These are phyloP conservation scores for Smutsia gigantea DNA, from an alignment of 2,797 vertebrate species.

Conservation along the genomic window DNA sequence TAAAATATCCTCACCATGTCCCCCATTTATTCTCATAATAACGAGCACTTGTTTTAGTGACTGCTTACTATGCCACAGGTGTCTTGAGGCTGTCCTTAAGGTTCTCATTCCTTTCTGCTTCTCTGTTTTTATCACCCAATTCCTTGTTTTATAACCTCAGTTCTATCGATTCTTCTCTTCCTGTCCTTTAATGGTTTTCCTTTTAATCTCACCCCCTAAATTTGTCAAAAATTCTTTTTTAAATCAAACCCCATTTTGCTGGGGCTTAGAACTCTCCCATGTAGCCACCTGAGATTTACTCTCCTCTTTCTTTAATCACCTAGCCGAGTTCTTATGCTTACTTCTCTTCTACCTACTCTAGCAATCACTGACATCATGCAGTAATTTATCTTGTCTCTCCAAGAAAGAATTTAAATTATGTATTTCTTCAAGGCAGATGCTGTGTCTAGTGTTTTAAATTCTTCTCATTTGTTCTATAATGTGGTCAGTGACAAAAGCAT, in stretches of 20 bases:
- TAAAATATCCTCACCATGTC: not conserved
- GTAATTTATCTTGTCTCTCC: slow-evolving; percentile 60
- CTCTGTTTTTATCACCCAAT: not conserved
- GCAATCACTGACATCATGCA: not conserved
- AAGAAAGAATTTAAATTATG: slow-evolving; percentile 52
- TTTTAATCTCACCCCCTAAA: not conserved
- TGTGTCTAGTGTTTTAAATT: slow-evolving; percentile 64
- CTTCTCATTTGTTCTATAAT: slow-evolving; percentile 60
- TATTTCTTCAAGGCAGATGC: slow-evolving; percentile 51
- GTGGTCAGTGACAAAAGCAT: slow-evolving; percentile 65
- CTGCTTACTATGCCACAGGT: not conserved
- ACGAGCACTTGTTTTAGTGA: not conserved
- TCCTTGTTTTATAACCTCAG: slow-evolving; percentile 3
- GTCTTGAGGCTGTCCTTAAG: not conserved
- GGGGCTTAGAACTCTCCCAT: not conserved
- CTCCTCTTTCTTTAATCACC: not conserved
- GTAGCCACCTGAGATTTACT: not conserved
- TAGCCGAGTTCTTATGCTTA: not conserved
- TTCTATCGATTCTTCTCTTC: not conserved
- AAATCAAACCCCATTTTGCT: not conserved
- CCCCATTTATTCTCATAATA: not conserved
- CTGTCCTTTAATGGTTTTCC: not conserved
- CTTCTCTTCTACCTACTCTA: slow-evolving; percentile 10
- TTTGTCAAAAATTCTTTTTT: not conserved
- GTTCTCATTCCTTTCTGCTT: not conserved